Evolutionary conservation across 1,140 invertebrate genomes (phyloP), one percentile per base, ranked within the genome.

Genomic region (Drosophila neocordata): DNA sequence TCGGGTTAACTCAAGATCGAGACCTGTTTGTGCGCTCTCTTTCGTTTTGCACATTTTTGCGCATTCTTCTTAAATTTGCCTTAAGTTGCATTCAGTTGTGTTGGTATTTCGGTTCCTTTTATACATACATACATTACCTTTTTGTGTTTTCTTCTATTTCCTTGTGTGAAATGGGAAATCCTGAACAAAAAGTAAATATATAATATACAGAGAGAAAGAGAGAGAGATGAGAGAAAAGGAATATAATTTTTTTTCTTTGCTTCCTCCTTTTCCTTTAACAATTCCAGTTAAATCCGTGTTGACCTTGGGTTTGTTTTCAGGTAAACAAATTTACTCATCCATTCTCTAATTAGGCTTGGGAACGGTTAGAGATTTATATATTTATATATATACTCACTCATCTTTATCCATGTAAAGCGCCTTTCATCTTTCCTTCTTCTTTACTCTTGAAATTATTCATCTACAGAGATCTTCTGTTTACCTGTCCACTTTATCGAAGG

Each of bases 251-350:
- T 11, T 53, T 58, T 34, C 57, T 72, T 35, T 38, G 69, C 44
- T 66, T 63, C 62, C 65, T 69, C 57, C 55, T 48, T 51, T 51
- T 59, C 48, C 52, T 8, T n/a, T 2, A 58, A 70, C 65, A 67
- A 60, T 83, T 84, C 80, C 72, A 84, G 80, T 84, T 84, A 84
- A 84, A 76, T 81, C 77, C 68, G 77, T 76, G 79, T 69, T 84
- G 80, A 84, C 80, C 80, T 84, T 84, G 80, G 76, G 74, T 65
- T 41, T 55, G 56, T 52, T 51, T 66, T 35, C 76, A 79, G 80
- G 79, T 83, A 83, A 56, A 83, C 67, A 82, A 53, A 79, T 70
- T 84, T 75, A 69, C 68, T 64, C 65, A 66, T 53, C 79, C 79
- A 59, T 69, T 70, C 41, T 76, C 76, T 83, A 79, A 83, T 83